These are phyloP conservation scores for Antheraea assamensis DNA, from an alignment of 2,888 invertebrate species.

Conservation along the genomic window DNA sequence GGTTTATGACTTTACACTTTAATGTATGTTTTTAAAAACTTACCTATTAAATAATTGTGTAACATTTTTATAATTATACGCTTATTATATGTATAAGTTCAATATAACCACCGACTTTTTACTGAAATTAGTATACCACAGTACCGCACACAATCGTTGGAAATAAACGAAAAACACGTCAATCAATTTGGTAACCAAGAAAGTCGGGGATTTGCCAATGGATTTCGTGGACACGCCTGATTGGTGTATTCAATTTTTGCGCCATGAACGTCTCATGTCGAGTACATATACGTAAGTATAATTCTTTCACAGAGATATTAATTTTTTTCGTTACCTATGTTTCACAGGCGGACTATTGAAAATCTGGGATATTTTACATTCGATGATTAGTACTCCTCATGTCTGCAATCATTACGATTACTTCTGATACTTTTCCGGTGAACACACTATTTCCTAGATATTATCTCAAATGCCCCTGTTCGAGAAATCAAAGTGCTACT, in stretches of 20 bases:
- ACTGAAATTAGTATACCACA: conserved; percentile 40
- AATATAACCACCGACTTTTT: conserved; percentile 38
- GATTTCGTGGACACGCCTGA: conserved; percentile 67
- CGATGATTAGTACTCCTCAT: no score
- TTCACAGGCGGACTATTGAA: no score
- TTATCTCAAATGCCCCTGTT: no score
- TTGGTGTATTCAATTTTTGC: conserved; percentile 58
- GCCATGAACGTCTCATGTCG: conserved; percentile 21
- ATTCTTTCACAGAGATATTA: no score
- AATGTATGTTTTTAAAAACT: conserved; percentile 60
- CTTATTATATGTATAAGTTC: conserved; percentile 40
- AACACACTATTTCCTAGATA: no score
- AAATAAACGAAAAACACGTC: conserved; percentile 59
- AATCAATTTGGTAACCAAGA: conserved; percentile 43
- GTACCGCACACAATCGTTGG: conserved; percentile 37
- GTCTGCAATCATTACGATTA: no score
- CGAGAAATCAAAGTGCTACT: no score
- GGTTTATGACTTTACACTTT: conserved; percentile 41
- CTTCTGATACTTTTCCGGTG: no score
- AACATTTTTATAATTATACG: conserved; percentile 60
- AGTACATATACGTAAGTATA: no score
- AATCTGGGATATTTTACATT: no score
- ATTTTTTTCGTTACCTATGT: no score
- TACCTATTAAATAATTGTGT: conserved; percentile 60
- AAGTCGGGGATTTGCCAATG: conserved; percentile 64